Evolutionary conservation across 2,888 invertebrate species (phyloP), one percentile per base, ranked within the genome.

Genomic region (Cremastinae sp.): DNA sequence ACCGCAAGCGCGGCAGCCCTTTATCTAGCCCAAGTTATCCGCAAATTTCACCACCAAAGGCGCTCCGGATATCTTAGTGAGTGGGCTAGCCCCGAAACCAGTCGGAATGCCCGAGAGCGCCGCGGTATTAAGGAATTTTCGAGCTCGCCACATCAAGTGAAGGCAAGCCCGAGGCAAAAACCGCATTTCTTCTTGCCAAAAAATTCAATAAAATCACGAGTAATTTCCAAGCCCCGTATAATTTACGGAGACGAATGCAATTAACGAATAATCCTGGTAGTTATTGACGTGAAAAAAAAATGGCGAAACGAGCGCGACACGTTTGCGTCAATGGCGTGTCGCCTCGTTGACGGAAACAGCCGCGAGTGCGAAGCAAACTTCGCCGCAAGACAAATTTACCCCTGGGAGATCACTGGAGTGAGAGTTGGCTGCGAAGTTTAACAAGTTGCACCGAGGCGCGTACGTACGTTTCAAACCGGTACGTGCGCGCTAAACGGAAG

Each of bases 61-160:
- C 38, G 62, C 41, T 49, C 62, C 34, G 43, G 61, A 36, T 47
- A 68, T 38, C 53, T 53, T 49, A 58, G 49, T 38, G 28, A 36
- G 18, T 41, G 43, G 47, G 38, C 66, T 70, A 62, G 64, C 53
- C 68, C 41, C 49, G 56, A 54, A 69, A 45, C 66, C 22, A 70
- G 38, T 47, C 38, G 61, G 54, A 53, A 78, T 76, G 70, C 78
- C 76, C 70, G 69, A 75, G 75, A 65, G 56, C 69, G 12, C 59
- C 54, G 54, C 20, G 38, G 71, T 66, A 61, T 56, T n/a, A 53
- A 12, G 41, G 49, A 47, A 75, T 64, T 59, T 75, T 61, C 59
- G 20, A 4, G 28, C 41, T 59, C 34, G 28, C 64, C 34, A 72
- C n/a, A 68, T 64, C 47, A 36, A 28, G 41, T 9, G 38, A 41